Percentiles rank a stretch among this genome's conserved stretches.
Evolutionary conservation across 1,140 invertebrate species (phyloP).

Genomic region (Planococcus citri): DNA sequence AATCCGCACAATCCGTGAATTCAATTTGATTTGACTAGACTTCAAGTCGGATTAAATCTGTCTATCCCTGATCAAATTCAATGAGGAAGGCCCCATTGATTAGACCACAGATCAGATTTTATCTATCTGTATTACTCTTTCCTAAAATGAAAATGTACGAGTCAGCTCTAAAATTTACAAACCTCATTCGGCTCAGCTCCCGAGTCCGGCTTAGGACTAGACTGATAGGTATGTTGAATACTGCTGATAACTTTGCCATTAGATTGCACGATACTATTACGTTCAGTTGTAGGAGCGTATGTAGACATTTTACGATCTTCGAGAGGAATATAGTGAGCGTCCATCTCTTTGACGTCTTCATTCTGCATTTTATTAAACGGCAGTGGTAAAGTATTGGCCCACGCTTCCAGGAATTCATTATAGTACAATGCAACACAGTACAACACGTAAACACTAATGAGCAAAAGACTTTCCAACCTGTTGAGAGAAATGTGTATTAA

Average conservation of each 20-base stretch:
- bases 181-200: neutral
- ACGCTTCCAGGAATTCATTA: constrained; percentile 61
- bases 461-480: constrained; percentile 71
- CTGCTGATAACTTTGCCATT: constrained; percentile 12
- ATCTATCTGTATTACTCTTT: no score
- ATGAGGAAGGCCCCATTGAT: no score
- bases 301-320: constrained; percentile 11
- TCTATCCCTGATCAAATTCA: no score
- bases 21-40: no score
- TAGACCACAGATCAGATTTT: no score
- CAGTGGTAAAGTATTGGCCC: constrained; percentile 59
- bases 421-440: constrained; percentile 73
- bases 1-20: no score
- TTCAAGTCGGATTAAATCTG: no score
- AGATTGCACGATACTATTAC: neutral
- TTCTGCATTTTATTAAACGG: constrained; percentile 41
- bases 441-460: constrained; percentile 69
- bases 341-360: neutral
- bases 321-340: constrained; percentile 1
- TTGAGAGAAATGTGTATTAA: constrained; percentile 25
- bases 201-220: neutral
- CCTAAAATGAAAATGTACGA: no score
- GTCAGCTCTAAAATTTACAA: no score
- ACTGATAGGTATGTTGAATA: constrained; percentile 4
- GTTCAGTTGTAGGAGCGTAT: neutral